Evolutionary conservation across 2,113 vertebrate genomes (phyloP).

Genomic region (Muscicapa adusta): DNA sequence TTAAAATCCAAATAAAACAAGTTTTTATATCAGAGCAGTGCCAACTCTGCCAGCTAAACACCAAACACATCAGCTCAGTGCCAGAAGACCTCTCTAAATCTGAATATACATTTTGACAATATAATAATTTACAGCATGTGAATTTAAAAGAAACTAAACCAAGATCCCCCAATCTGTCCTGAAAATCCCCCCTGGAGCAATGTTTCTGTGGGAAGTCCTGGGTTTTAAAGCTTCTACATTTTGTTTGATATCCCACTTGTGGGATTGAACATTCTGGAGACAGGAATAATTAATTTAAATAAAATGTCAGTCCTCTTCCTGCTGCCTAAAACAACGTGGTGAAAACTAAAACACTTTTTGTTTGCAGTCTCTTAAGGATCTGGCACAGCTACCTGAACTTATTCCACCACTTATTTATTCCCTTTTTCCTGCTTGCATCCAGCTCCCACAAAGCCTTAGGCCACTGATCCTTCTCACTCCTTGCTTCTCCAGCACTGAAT

Average conservation of each 20-base stretch:
- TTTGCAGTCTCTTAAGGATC: background rate
- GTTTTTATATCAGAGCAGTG: background rate
- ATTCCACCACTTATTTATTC: background rate
- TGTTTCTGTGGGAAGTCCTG: background rate
- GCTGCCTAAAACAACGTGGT: background rate
- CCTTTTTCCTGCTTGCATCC: background rate
- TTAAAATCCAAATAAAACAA: background rate
- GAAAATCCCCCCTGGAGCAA: background rate
- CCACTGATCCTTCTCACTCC: fast-evolving
- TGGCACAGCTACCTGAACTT: background rate
- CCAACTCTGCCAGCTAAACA: background rate
- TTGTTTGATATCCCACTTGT: background rate
- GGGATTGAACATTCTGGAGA: background rate
- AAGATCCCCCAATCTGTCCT: background rate
- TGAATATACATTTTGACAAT: background rate
- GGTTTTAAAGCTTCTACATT: background rate
- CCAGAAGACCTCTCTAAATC: background rate
- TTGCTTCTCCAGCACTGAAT: background rate
- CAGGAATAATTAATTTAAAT: background rate
- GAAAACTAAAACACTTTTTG: background rate
- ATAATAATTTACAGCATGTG: background rate
- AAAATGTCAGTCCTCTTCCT: background rate
- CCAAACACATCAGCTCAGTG: background rate
- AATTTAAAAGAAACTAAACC: background rate
- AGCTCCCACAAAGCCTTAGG: background rate